Conservation (phyloP, 2,797 vertebrate species). For the Lophotriccus pileatus region DNA sequence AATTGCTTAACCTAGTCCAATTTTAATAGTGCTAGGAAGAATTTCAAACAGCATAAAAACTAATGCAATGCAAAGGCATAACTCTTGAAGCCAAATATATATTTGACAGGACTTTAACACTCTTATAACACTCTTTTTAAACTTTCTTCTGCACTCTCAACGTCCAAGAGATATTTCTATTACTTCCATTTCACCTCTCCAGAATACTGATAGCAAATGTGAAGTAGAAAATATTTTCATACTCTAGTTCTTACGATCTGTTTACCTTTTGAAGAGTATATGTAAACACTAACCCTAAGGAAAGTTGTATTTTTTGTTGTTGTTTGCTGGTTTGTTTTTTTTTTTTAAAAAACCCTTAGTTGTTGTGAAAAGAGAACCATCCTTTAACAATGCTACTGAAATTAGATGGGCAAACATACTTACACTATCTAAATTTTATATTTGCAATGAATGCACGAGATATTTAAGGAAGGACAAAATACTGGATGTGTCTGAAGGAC, state of each 20-base stretch:
- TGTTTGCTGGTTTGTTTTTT: neutral
- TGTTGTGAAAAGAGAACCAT: neutral
- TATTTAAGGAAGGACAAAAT: neutral
- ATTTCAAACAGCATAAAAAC: neutral
- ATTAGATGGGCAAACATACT: neutral
- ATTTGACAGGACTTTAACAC: conserved; percentile 1
- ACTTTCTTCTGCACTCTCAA: neutral
- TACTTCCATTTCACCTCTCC: neutral
- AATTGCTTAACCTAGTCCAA: conserved; percentile 8
- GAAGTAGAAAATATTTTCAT: neutral
- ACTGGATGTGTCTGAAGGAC: neutral
- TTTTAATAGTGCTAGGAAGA: neutral
- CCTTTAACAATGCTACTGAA: neutral
- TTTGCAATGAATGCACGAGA: neutral
- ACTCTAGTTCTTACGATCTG: neutral
- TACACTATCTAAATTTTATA: neutral
- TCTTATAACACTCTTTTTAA: neutral
- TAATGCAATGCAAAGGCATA: conserved; percentile 16
- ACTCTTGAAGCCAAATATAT: neutral
- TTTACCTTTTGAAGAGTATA: neutral
- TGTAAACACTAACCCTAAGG: neutral
- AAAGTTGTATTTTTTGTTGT: neutral
- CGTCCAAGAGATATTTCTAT: neutral
- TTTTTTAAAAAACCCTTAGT: neutral
- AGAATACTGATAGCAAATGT: neutral